Evolutionary conservation across 92 coral and sea anemone genomes (phyloP).

Genomic region (Pocillopora grandis): DNA sequence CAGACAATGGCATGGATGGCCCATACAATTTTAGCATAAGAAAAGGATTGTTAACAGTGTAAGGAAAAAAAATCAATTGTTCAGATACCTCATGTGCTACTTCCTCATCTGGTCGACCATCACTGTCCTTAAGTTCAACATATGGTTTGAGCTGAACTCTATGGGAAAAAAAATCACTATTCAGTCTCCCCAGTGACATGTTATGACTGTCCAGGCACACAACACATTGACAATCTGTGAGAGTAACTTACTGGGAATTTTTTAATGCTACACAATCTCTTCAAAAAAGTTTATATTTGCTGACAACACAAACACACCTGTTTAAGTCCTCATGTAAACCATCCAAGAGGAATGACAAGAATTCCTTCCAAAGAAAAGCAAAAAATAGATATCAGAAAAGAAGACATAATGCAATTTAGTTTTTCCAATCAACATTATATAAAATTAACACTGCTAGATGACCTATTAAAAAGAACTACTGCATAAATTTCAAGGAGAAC

Average conservation of each 20-base stretch:
- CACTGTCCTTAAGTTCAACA: slow-evolving; percentile 94
- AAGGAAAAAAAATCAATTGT: not conserved
- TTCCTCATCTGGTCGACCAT: slow-evolving; percentile 95
- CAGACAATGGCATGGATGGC: too few species aligned
- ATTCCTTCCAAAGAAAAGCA: slow-evolving; percentile 63
- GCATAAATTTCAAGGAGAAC: not conserved
- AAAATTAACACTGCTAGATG: too few species aligned
- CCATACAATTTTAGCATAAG: too few species aligned
- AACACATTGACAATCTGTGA: too few species aligned
- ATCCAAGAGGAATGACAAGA: slow-evolving; percentile 90
- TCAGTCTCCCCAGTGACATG: too few species aligned
- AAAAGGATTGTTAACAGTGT: too few species aligned
- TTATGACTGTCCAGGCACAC: too few species aligned
- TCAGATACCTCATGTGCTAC: slow-evolving; percentile 87
- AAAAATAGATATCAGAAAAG: not conserved
- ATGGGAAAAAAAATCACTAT: not conserved
- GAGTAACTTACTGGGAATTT: too few species aligned
- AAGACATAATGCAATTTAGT: not conserved
- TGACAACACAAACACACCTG: slow-evolving; percentile 55
- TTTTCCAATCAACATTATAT: not conserved
- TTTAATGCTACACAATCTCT: too few species aligned
- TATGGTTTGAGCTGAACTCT: slow-evolving; percentile 96
- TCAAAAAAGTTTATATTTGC: not conserved
- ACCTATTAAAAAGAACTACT: too few species aligned
- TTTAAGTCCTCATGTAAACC: slow-evolving; percentile 97